These are phyloP conservation scores for Tetrapedia diversipes DNA, from an alignment of 2,888 invertebrate species.

Conservation along the genomic window DNA sequence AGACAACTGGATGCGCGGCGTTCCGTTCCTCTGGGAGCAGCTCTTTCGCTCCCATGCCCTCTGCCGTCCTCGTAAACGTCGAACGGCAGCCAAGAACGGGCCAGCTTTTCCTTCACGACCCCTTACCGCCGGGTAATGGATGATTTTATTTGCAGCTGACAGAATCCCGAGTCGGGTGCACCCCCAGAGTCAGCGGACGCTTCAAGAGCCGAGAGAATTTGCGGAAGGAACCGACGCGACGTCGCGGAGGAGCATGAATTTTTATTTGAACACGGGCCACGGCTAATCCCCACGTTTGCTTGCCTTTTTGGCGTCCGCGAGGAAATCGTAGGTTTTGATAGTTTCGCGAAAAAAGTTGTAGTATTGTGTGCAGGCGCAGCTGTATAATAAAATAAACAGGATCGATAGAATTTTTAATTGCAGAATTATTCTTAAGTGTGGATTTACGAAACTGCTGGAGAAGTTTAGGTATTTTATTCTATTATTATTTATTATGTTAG, in stretches of 20 bases:
- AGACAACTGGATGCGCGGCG: background rate
- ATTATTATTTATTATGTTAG: no score
- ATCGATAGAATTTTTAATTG: no score
- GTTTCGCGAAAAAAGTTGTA: no score
- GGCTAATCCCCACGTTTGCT: background rate
- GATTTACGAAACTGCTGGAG: no score
- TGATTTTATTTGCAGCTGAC: conserved; percentile 48
- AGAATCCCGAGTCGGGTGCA: conserved; percentile 4
- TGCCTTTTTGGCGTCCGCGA: background rate
- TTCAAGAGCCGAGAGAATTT: background rate
- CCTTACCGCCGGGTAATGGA: conserved; percentile 2
- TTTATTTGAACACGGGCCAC: conserved; percentile 11
- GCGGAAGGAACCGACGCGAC: background rate
- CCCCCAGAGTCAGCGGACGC: background rate
- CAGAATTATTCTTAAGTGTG: no score
- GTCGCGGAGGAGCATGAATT: background rate
- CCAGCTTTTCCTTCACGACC: conserved; percentile 2
- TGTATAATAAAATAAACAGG: no score
- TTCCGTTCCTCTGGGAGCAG: background rate
- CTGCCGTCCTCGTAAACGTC: conserved; percentile 18
- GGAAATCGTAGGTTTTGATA: background rate
- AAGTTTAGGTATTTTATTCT: no score
- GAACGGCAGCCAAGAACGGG: conserved; percentile 24
- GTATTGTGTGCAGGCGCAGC: no score
- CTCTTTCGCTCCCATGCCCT: background rate